Evolutionary conservation across 1,140 invertebrate genomes (phyloP).

Genomic region (Melanaphis sacchari): DNA sequence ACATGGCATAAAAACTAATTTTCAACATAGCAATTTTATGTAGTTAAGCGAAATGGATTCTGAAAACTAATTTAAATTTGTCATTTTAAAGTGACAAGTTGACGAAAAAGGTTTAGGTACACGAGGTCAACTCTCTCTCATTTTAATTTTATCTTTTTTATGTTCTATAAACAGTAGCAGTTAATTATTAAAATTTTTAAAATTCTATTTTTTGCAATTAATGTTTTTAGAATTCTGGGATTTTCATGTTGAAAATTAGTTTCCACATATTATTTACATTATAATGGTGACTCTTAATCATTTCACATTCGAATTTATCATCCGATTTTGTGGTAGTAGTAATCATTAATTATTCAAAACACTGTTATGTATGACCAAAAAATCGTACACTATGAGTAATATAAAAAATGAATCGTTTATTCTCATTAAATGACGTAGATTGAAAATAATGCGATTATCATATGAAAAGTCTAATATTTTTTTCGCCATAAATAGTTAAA

Average conservation of each 20-base stretch:
- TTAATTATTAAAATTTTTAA: neutral
- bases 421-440: neutral
- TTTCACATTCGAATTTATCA: too few species aligned
- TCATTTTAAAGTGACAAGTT: neutral
- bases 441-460: neutral
- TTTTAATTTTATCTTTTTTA: neutral
- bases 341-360: neutral
- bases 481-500: neutral
- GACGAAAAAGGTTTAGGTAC: neutral
- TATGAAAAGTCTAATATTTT: neutral
- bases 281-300: neutral
- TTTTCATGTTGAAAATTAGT: neutral
- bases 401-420: too few species aligned
- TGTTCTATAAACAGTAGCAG: neutral
- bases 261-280: neutral
- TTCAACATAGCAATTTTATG: neutral
- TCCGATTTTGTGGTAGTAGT: neutral
- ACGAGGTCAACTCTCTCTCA: neutral
- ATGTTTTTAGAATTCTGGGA: neutral
- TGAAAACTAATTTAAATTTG: neutral
- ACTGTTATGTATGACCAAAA: neutral
- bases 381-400: too few species aligned
- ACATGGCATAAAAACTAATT: neutral
- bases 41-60: neutral
- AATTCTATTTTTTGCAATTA: neutral